phyloP scores from a whole-genome alignment of 2,113 vertebrate species.

The Hirundichthys speculiger region DNA sequence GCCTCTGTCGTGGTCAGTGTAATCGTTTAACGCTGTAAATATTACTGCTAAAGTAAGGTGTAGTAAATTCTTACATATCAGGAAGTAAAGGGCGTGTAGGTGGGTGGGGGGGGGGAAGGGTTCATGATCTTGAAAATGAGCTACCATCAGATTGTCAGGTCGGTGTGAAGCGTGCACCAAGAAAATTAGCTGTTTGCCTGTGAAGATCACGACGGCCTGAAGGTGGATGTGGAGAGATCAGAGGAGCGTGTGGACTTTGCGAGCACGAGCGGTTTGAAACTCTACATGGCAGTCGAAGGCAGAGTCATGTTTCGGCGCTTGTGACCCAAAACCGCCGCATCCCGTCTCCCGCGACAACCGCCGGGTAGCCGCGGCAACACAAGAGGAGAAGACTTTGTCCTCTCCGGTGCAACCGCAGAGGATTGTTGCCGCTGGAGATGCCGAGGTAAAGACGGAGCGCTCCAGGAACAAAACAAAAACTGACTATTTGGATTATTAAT shows the following conservation, averaged over 20 bases:
- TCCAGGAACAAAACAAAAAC: not conserved
- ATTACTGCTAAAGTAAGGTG: no score
- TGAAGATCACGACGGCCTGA: constrained; percentile 28
- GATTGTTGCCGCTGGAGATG: not conserved
- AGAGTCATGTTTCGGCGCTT: constrained; percentile 54
- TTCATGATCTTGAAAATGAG: constrained; percentile 9
- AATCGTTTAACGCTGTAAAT: no score
- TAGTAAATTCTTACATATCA: no score
- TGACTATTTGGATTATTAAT: not conserved
- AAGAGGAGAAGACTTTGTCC: constrained; percentile 5
- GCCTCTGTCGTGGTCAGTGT: no score
- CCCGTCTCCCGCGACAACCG: constrained; percentile 62
- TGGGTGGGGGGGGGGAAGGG: not conserved
- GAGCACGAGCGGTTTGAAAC: not conserved
- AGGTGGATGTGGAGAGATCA: constrained; percentile 29
- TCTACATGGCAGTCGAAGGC: constrained; percentile 13
- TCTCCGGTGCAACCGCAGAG: constrained; percentile 13
- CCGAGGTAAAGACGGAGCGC: constrained; percentile 6
- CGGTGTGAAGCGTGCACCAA: constrained; percentile 38
- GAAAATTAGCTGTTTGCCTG: constrained; percentile 47
- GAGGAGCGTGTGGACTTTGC: constrained; percentile 39
- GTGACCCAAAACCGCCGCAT: constrained; percentile 46
- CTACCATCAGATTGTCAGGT: constrained; percentile 39
- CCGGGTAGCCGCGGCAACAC: constrained; percentile 10
- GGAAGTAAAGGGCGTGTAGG: not conserved